Percentiles rank a stretch among this genome's conserved stretches.
Evolutionary conservation across 2,797 vertebrate species (phyloP).

Genomic region (Onychomys arenicola): DNA sequence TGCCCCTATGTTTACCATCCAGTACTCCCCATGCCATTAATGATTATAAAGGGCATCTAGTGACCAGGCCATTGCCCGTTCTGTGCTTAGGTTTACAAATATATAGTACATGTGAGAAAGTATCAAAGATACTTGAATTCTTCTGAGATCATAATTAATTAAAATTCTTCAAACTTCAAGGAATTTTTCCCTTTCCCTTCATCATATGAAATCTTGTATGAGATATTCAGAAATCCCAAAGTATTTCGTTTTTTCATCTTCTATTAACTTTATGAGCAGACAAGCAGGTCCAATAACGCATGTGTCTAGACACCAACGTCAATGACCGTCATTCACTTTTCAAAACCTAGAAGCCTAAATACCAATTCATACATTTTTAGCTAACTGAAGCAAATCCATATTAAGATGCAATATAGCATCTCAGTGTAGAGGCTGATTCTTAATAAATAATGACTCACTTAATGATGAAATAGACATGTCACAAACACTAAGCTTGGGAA

Average conservation of each 20-base stretch:
- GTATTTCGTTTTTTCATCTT: neutral
- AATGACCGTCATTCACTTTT: neutral
- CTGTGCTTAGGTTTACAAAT: neutral
- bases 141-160: slow-evolving; percentile 34
- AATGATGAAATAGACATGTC: neutral
- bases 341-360: neutral
- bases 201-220: neutral
- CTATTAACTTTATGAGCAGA: neutral
- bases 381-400: neutral
- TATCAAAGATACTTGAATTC: neutral
- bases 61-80: neutral
- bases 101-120: neutral
- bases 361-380: neutral
- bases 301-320: neutral
- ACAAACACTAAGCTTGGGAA: neutral
- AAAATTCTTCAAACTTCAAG: neutral
- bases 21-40: neutral
- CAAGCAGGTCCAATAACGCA: neutral
- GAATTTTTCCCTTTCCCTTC: neutral
- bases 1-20: neutral
- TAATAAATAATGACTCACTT: neutral
- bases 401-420: neutral
- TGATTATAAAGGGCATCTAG: neutral
- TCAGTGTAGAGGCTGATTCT: neutral
- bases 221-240: neutral